phyloP scores from a whole-genome alignment of 2,888 invertebrate genomes.

The Malthinus seriepunctatus region DNA sequence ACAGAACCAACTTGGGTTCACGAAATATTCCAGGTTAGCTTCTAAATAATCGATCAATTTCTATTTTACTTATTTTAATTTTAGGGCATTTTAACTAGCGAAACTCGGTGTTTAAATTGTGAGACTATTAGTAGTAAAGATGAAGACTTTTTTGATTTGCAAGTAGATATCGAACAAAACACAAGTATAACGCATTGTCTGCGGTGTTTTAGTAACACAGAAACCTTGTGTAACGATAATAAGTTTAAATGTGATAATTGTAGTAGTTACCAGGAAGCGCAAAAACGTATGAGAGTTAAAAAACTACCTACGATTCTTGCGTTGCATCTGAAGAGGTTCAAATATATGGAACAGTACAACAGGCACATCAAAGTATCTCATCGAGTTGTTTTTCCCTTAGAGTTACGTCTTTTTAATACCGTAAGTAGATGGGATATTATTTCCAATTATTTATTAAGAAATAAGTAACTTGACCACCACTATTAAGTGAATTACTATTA shows the following conservation, averaged over 20 bases:
- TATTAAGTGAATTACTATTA: too few species aligned
- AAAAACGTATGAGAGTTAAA: slow-evolving; percentile 98
- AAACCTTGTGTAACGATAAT: slow-evolving; percentile 98
- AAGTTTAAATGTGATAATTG: slow-evolving; percentile 99
- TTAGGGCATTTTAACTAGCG: slow-evolving; percentile 93
- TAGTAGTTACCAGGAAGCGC: slow-evolving; percentile 98
- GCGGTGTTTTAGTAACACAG: slow-evolving; percentile 96
- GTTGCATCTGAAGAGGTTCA: slow-evolving; percentile 95
- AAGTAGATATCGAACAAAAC: slow-evolving; percentile 99
- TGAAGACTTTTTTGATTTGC: slow-evolving; percentile 98
- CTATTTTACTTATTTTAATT: slow-evolving; percentile 23
- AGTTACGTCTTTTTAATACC: slow-evolving; percentile 95
- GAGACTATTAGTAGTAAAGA: slow-evolving; percentile 99
- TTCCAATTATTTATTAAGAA: too few species aligned
- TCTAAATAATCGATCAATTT: neutral
- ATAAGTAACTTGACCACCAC: too few species aligned
- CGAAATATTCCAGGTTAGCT: slow-evolving; percentile 90
- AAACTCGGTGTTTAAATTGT: slow-evolving; percentile 98
- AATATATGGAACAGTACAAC: slow-evolving; percentile 98
- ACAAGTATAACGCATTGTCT: slow-evolving; percentile 99
- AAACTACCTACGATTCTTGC: slow-evolving; percentile 97
- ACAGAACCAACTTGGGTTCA: slow-evolving; percentile 98
- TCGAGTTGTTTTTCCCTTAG: slow-evolving; percentile 97
- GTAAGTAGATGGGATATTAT: slow-evolving; percentile 60
- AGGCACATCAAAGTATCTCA: slow-evolving; percentile 99